A percentile compares a stretch with the other conserved stretches of the same genome.
Evolutionary conservation across 2,113 vertebrate species (phyloP).

Genomic region (Acanthochromis polyacanthus): DNA sequence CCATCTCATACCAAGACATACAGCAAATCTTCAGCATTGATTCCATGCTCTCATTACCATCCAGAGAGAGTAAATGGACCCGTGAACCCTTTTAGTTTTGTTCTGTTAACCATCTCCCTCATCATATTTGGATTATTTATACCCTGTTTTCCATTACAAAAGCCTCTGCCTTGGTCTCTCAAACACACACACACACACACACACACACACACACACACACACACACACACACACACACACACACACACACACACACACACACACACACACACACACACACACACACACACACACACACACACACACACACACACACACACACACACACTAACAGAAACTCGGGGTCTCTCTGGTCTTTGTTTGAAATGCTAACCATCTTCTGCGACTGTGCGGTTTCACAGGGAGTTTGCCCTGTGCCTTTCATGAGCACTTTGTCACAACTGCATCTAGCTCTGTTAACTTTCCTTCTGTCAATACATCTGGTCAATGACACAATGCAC

Average conservation of each 20-base stretch:
- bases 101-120: slow-evolving; percentile 48
- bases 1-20: not conserved
- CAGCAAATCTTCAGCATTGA: slow-evolving; percentile 32
- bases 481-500: not conserved
- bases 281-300: not conserved
- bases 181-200: not conserved
- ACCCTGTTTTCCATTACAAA: slow-evolving; percentile 59
- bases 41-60: slow-evolving; percentile 30
- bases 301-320: slow-evolving; percentile 2
- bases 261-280: too few relatives aligned
- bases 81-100: slow-evolving; percentile 47
- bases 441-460: slow-evolving; percentile 7
- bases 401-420: slow-evolving; percentile 3
- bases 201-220: not conserved
- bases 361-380: slow-evolving; percentile 43
- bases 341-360: slow-evolving; percentile 23
- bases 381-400: slow-evolving; percentile 6
- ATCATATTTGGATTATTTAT: slow-evolving; percentile 58
- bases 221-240: too few relatives aligned
- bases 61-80: slow-evolving; percentile 32
- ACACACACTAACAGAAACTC: not conserved
- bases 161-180: slow-evolving; percentile 4
- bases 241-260: too few relatives aligned
- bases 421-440: slow-evolving; percentile 21
- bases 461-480: not conserved